phyloP scores from a whole-genome alignment of 2,113 vertebrate genomes.

The Neodon shergylaensis region DNA sequence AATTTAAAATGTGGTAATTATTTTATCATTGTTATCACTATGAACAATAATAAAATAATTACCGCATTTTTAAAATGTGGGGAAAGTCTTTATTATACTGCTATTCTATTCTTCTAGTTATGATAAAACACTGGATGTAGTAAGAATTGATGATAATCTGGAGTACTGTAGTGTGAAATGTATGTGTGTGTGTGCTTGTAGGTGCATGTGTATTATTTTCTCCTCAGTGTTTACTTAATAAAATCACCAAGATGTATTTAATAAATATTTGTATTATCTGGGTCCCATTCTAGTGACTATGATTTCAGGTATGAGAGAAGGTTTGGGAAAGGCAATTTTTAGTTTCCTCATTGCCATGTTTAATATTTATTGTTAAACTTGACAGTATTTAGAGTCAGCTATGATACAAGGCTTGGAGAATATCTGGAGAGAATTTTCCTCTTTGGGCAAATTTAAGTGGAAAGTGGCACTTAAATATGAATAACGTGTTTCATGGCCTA shows the following conservation, averaged over 20 bases:
- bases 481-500: too few relatives aligned
- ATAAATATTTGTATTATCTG: background rate
- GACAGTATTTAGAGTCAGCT: background rate
- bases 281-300: background rate
- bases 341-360: background rate
- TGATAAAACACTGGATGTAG: background rate
- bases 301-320: background rate
- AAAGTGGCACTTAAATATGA: background rate
- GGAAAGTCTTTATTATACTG: background rate
- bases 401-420: rapidly evolving
- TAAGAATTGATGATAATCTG: background rate
- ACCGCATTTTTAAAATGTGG: too few relatives aligned
- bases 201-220: background rate
- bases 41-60: too few relatives aligned
- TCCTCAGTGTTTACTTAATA: background rate
- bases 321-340: background rate
- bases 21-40: background rate
- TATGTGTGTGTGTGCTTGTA: background rate
- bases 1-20: background rate
- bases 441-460: background rate
- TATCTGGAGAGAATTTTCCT: background rate
- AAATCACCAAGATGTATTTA: background rate
- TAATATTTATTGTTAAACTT: background rate
- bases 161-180: background rate
- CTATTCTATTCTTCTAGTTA: background rate